Percentiles rank a stretch among this genome's conserved stretches.
Evolutionary conservation across 2,113 vertebrate genomes (phyloP).

Genomic region (Ibidorhyncha struthersii): DNA sequence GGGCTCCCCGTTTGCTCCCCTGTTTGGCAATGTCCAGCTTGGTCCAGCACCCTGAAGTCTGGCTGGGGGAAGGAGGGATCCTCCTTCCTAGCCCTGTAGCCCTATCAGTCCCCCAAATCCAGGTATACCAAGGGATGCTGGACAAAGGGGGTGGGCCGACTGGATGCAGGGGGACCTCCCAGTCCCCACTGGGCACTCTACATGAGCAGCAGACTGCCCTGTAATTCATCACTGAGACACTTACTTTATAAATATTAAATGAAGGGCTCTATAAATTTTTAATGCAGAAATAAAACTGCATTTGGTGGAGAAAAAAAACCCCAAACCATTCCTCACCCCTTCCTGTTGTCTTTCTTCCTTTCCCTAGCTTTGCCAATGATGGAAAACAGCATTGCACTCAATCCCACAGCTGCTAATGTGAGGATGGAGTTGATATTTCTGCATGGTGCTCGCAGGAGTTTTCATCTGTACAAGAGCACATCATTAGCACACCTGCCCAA

Average conservation of each 20-base stretch:
- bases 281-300: constrained; percentile 26
- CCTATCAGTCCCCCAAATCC: neutral
- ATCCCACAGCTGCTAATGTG: neutral
- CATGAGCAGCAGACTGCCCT: neutral
- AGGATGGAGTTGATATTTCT: neutral
- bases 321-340: neutral
- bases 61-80: neutral
- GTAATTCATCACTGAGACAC: constrained; percentile 53
- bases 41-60: neutral
- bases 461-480: neutral
- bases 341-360: neutral
- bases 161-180: neutral
- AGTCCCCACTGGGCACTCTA: neutral
- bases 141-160: rapidly evolving
- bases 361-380: neutral
- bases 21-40: neutral
- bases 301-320: neutral
- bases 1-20: too few species aligned
- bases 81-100: neutral
- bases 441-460: neutral
- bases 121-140: neutral
- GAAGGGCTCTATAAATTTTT: constrained; percentile 62
- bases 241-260: constrained; percentile 67
- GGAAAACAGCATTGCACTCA: neutral
- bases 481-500: neutral